Conservation (phyloP, 2,888 invertebrate genomes). For the Tromatobia lineatoria region DNA sequence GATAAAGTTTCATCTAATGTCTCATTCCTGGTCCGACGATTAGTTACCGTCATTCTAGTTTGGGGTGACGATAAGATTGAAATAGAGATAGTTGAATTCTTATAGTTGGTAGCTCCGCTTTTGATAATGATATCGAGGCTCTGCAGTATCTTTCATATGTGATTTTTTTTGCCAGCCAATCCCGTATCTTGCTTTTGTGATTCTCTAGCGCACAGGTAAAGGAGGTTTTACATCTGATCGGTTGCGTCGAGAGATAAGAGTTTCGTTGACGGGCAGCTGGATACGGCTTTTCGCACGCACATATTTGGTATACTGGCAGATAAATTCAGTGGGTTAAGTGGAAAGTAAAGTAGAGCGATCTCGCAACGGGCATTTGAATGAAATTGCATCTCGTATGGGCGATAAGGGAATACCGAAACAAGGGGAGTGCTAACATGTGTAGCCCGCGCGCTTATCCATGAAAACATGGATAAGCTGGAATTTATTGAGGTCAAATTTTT, state of each 20-base stretch:
- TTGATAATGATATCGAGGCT: not conserved
- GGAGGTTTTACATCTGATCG: not conserved
- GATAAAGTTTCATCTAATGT: conserved; percentile 41
- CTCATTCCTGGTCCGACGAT: conserved; percentile 26
- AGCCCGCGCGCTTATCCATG: conserved; percentile 35
- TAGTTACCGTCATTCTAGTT: conserved; percentile 43
- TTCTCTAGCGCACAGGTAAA: not conserved
- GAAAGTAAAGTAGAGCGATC: not conserved
- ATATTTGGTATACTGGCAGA: conserved; percentile 7
- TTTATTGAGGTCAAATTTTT: conserved; percentile 70
- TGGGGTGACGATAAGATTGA: conserved; percentile 34
- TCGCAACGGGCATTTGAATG: conserved; percentile 21
- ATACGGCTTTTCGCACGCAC: not conserved
- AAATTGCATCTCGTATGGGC: conserved; percentile 53
- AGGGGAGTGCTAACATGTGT: conserved; percentile 16
- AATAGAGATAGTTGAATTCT: conserved; percentile 1
- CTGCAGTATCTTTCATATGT: not conserved
- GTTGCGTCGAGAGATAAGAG: conserved; percentile 13
- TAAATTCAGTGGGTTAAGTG: not conserved
- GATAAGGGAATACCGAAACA: conserved; percentile 56
- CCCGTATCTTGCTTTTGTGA: not conserved
- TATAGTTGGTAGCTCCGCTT: conserved; percentile 7
- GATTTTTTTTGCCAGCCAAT: conserved; percentile 27
- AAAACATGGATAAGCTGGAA: conserved; percentile 63
- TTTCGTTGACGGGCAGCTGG: not conserved